phyloP scores from a whole-genome alignment of 2,888 invertebrate genomes.

The Drosophila dives region DNA sequence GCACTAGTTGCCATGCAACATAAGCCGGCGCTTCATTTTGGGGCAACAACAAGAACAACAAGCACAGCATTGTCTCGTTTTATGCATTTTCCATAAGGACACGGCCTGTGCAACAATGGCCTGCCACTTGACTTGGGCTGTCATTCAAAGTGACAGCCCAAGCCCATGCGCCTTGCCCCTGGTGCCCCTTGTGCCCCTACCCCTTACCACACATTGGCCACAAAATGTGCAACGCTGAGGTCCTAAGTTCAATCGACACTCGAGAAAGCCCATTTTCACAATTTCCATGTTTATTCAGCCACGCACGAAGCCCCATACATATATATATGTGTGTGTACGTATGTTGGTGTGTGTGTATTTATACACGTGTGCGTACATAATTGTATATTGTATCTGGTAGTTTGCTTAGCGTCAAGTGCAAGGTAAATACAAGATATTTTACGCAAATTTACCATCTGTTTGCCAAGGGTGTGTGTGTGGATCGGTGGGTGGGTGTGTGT shows the following conservation, averaged over 20 bases:
- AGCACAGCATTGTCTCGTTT: conserved; percentile 59
- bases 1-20: conserved; percentile 50
- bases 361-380: conserved; percentile 32
- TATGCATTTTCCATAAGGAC: conserved; percentile 76
- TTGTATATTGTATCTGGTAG: conserved; percentile 70
- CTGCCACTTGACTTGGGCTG: conserved; percentile 75
- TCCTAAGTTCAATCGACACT: conserved; percentile 50
- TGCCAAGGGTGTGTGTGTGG: conserved; percentile 35
- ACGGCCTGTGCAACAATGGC: conserved; percentile 59
- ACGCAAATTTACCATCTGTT: conserved; percentile 77
- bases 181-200: not conserved
- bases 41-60: conserved; percentile 28
- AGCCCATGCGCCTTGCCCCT: not conserved
- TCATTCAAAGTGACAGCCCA: conserved; percentile 77
- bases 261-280: conserved; percentile 71
- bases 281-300: conserved; percentile 74
- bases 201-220: conserved; percentile 33
- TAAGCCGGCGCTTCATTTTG: conserved; percentile 27
- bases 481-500: not conserved
- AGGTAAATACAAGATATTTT: conserved; percentile 79
- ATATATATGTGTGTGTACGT: not conserved
- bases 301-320: conserved; percentile 56
- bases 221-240: conserved; percentile 72
- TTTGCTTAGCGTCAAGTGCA: conserved; percentile 79
- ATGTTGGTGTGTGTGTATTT: not conserved